A percentile compares a stretch with the other conserved stretches of the same genome.
Evolutionary conservation across 2,888 invertebrate species (phyloP).

Genomic region (Myopa tessellatipennis): DNA sequence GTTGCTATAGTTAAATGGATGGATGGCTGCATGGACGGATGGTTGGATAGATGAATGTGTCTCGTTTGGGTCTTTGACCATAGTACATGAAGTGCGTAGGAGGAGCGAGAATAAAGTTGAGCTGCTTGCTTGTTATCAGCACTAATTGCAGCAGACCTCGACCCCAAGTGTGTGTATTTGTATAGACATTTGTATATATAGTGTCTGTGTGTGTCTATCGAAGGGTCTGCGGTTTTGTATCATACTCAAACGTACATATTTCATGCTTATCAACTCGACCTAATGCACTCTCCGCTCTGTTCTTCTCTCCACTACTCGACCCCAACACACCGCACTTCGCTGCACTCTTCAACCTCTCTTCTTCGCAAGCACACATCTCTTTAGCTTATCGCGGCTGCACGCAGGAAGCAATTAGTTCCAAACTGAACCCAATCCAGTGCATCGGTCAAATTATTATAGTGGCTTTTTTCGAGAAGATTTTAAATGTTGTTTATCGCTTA

Average conservation of each 20-base stretch:
- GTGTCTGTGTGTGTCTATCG: slow-evolving; percentile 8
- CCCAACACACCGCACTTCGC: not conserved
- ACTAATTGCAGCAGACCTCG: slow-evolving; percentile 22
- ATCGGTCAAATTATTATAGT: not conserved
- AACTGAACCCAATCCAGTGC: slow-evolving; percentile 10
- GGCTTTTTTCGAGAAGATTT: slow-evolving; percentile 21
- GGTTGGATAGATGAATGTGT: not conserved
- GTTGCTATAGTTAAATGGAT: not conserved
- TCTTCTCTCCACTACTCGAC: too few relatives aligned
- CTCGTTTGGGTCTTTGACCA: slow-evolving; percentile 32
- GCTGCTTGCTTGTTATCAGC: slow-evolving; percentile 10
- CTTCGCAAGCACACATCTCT: not conserved
- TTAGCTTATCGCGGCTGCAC: slow-evolving; percentile 9
- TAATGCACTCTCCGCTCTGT: slow-evolving; percentile 26
- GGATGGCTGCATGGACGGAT: not conserved
- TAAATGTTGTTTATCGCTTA: slow-evolving; percentile 24
- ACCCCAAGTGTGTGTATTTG: not conserved
- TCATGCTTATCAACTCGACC: slow-evolving; percentile 27
- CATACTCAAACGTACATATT: slow-evolving; percentile 7
- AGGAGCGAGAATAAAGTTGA: slow-evolving; percentile 11
- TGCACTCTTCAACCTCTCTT: not conserved
- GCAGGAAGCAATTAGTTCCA: slow-evolving; percentile 35
- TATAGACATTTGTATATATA: not conserved
- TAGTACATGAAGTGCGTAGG: not conserved
- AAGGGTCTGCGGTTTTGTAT: not conserved